Percentiles rank a stretch among this genome's conserved stretches.
Conservation (phyloP, 2,888 invertebrate species). For the Caenorhabditis sp. region DNA sequence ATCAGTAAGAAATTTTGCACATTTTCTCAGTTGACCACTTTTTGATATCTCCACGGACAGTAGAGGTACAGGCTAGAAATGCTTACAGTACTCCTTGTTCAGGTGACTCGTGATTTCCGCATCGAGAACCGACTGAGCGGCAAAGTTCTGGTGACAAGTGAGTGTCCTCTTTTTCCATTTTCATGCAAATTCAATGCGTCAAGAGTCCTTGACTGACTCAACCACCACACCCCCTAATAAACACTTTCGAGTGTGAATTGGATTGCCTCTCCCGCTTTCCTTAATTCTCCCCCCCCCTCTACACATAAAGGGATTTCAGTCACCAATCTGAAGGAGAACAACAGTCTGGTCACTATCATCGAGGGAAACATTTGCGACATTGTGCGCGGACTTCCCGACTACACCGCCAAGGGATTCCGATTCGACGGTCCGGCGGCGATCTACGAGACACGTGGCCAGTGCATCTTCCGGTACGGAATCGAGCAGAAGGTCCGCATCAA, state of each 20-base stretch:
- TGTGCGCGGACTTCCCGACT: slow-evolving; percentile 70
- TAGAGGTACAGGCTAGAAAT: no score
- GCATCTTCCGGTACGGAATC: slow-evolving; percentile 80
- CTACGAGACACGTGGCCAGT: slow-evolving; percentile 78
- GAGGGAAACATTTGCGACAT: slow-evolving; percentile 79
- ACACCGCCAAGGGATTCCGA: slow-evolving; percentile 67
- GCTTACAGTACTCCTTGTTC: slow-evolving; percentile 11
- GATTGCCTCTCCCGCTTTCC: no score
- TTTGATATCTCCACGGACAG: not conserved
- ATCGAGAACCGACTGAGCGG: slow-evolving; percentile 79
- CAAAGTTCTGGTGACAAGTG: slow-evolving; percentile 73
- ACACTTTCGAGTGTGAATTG: not conserved
- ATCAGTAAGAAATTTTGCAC: not conserved
- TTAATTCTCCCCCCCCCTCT: no score
- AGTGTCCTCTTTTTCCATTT: slow-evolving; percentile 32
- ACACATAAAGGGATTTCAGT: slow-evolving; percentile 69
- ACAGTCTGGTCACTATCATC: slow-evolving; percentile 79
- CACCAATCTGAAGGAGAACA: slow-evolving; percentile 79
- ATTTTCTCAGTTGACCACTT: not conserved
- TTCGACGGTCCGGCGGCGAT: slow-evolving; percentile 68
- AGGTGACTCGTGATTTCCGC: slow-evolving; percentile 78
- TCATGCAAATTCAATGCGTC: slow-evolving; percentile 51
- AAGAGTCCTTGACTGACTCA: slow-evolving; percentile 56
- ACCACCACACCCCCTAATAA: slow-evolving; percentile 30
- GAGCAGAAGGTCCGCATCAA: slow-evolving; percentile 80